These are phyloP conservation scores for Piaya cayana DNA, from an alignment of 2,113 vertebrate species.

Conservation along the genomic window DNA sequence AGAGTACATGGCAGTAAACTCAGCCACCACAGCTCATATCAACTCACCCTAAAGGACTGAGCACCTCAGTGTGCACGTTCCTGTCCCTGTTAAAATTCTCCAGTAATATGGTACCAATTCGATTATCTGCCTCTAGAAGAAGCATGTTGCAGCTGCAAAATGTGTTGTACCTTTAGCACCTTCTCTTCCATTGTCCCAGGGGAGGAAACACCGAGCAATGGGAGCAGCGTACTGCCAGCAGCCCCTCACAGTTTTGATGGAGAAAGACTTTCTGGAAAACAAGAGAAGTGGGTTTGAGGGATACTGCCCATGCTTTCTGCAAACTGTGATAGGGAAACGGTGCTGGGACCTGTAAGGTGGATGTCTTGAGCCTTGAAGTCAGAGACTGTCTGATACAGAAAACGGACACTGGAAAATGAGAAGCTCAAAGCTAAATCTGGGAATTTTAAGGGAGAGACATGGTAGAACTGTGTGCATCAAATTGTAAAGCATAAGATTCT, in stretches of 20 bases:
- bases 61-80: neutral
- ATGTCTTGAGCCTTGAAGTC: neutral
- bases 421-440: neutral
- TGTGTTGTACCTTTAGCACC: slow-evolving; percentile 51
- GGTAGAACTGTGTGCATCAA: neutral
- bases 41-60: slow-evolving; percentile 35
- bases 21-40: slow-evolving; percentile 18
- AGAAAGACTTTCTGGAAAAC: neutral
- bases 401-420: neutral
- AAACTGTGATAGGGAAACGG: neutral
- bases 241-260: neutral
- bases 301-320: neutral
- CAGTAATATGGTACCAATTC: slow-evolving; percentile 68
- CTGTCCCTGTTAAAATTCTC: slow-evolving; percentile 11
- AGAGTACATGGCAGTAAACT: slow-evolving; percentile 9
- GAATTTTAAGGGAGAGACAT: neutral
- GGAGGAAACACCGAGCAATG: slow-evolving; percentile 10
- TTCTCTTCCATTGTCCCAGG: neutral
- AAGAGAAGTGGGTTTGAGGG: neutral
- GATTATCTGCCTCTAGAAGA: slow-evolving; percentile 63
- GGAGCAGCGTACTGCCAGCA: neutral
- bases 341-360: neutral
- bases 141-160: slow-evolving; percentile 61
- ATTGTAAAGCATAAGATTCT: neutral
- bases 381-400: neutral